Conservation (phyloP, 2,888 invertebrate species). For the Lasioglossum pauxillum region DNA sequence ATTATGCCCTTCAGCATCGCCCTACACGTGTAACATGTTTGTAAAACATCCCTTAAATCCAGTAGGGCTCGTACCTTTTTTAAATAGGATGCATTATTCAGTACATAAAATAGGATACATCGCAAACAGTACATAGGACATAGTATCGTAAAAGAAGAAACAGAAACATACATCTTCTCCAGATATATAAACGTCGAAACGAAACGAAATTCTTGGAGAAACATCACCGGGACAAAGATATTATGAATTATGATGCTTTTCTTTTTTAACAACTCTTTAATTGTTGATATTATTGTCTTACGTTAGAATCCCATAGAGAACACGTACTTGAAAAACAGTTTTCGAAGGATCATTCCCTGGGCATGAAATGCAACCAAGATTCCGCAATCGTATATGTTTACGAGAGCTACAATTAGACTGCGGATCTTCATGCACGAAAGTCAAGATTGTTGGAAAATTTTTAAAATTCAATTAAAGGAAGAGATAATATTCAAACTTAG, state of each 20-base stretch:
- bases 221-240: slow-evolving; percentile 23
- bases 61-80: slow-evolving; percentile 37
- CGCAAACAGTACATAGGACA: slow-evolving; percentile 56
- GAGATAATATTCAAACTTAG: too few species aligned
- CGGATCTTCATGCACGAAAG: too few species aligned
- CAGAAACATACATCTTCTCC: neutral
- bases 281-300: slow-evolving; percentile 68
- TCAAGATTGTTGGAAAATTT: too few species aligned
- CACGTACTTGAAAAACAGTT: slow-evolving; percentile 42
- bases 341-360: slow-evolving; percentile 39
- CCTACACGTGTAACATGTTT: slow-evolving; percentile 55
- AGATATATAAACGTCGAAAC: slow-evolving; percentile 5
- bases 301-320: slow-evolving; percentile 54
- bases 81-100: slow-evolving; percentile 45
- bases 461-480: too few species aligned
- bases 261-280: slow-evolving; percentile 49
- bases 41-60: slow-evolving; percentile 38
- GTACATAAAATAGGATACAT: slow-evolving; percentile 46
- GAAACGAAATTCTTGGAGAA: neutral
- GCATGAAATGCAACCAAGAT: slow-evolving; percentile 38
- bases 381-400: slow-evolving; percentile 40
- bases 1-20: slow-evolving; percentile 61
- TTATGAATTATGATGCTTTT: slow-evolving; percentile 42
- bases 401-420: neutral
- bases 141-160: slow-evolving; percentile 48